These are phyloP conservation scores for Cheilosia soror DNA, from an alignment of 2,888 invertebrate genomes.

Conservation along the genomic window DNA sequence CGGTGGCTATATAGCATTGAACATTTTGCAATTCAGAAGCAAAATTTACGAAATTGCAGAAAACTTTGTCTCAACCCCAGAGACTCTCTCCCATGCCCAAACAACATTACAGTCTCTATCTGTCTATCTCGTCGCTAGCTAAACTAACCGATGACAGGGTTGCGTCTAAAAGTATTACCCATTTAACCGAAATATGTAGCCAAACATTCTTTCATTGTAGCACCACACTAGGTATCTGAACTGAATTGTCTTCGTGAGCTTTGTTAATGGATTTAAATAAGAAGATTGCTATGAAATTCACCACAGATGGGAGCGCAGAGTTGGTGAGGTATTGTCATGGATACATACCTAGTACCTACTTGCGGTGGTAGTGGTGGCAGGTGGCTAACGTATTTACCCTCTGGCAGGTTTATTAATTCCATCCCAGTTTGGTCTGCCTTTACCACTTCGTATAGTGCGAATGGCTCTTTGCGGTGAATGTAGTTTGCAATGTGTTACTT, in stretches of 20 bases:
- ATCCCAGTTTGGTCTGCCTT: slow-evolving; percentile 34
- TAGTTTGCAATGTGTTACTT: slow-evolving; percentile 70
- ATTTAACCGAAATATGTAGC: slow-evolving; percentile 69
- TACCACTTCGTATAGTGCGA: slow-evolving; percentile 35
- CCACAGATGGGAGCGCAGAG: slow-evolving; percentile 45
- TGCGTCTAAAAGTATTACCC: slow-evolving; percentile 69
- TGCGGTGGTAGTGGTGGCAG: slow-evolving; percentile 61
- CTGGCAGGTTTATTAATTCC: slow-evolving; percentile 66
- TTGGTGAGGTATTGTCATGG: slow-evolving; percentile 49
- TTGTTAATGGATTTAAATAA: slow-evolving; percentile 72
- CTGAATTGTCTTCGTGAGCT: slow-evolving; percentile 57
- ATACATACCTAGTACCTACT: slow-evolving; percentile 19
- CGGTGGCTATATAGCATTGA: slow-evolving; percentile 11
- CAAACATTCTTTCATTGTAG: slow-evolving; percentile 69
- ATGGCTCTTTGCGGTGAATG: slow-evolving; percentile 53
- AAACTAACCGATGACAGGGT: slow-evolving; percentile 66
- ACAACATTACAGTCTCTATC: slow-evolving; percentile 46
- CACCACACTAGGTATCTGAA: slow-evolving; percentile 58
- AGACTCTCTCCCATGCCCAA: slow-evolving; percentile 8
- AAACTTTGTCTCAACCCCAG: slow-evolving; percentile 59
- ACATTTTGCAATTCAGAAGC: slow-evolving; percentile 25
- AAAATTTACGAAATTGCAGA: slow-evolving; percentile 66
- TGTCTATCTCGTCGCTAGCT: slow-evolving; percentile 61
- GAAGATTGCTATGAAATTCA: slow-evolving; percentile 61
- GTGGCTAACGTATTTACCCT: slow-evolving; percentile 56